Conservation (phyloP, 2,113 vertebrate genomes). For the Brachyhypopomus gauderio region DNA sequence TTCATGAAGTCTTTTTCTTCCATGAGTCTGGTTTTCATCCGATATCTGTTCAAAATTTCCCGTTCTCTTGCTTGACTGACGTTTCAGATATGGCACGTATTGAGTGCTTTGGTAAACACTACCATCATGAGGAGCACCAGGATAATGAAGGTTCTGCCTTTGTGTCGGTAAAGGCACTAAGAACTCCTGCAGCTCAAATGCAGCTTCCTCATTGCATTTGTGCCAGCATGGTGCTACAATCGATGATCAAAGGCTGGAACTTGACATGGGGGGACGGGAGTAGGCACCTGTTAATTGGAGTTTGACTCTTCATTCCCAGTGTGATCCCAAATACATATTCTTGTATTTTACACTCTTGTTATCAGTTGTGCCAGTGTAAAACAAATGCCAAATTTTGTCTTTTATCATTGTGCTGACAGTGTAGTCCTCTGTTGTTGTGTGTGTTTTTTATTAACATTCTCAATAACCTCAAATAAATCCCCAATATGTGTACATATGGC, state of each 20-base stretch:
- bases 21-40: too few relatives aligned
- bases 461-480: too few relatives aligned
- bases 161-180: neutral
- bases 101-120: neutral
- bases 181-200: neutral
- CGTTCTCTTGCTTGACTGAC: neutral
- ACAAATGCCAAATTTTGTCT: neutral
- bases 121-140: neutral
- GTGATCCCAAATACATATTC: neutral
- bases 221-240: neutral
- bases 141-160: neutral
- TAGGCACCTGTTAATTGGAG: constrained; percentile 1
- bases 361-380: too few relatives aligned
- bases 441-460: too few relatives aligned
- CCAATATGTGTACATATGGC: neutral
- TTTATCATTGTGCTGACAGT: neutral
- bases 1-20: neutral
- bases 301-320: neutral
- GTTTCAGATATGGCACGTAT: neutral
- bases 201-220: constrained; percentile 3
- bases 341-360: neutral
- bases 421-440: neutral
- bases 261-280: neutral
- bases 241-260: constrained; percentile 26
- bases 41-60: too few relatives aligned